These are phyloP conservation scores for Cephus pygmeus DNA, from an alignment of 2,888 invertebrate genomes.

Conservation along the genomic window DNA sequence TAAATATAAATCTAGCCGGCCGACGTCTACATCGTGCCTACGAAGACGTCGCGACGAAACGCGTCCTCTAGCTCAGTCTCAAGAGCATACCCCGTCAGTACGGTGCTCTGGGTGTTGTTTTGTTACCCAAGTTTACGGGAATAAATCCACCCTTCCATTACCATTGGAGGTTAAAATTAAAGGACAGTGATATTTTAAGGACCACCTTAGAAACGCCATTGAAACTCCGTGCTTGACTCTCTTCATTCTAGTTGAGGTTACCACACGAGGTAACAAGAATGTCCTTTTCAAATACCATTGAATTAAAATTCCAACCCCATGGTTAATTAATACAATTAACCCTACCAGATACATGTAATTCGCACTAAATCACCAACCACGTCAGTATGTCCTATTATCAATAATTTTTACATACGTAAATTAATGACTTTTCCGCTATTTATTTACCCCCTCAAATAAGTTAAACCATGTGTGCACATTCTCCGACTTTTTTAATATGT, in stretches of 20 bases:
- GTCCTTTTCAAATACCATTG: neutral
- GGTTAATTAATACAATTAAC: neutral
- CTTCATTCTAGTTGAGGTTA: neutral
- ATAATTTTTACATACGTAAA: neutral
- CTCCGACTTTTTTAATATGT: too few relatives aligned
- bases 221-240: neutral
- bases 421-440: slow-evolving; percentile 17
- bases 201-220: neutral
- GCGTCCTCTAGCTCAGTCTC: slow-evolving; percentile 66
- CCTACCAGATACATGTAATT: neutral
- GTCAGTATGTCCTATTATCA: neutral
- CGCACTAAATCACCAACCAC: neutral
- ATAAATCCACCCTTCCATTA: slow-evolving; percentile 1
- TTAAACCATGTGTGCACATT: neutral
- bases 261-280: neutral
- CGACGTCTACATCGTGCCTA: slow-evolving; percentile 48
- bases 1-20: slow-evolving; percentile 64
- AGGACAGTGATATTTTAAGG: slow-evolving; percentile 11
- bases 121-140: slow-evolving; percentile 12
- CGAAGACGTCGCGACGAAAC: slow-evolving; percentile 43
- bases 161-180: slow-evolving; percentile 2
- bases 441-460: slow-evolving; percentile 11
- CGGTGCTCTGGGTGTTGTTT: slow-evolving; percentile 42
- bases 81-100: slow-evolving; percentile 60
- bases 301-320: neutral